Percentiles rank a stretch among this genome's conserved stretches.
Conservation (phyloP, 2,113 vertebrate genomes). For the Protobothrops mucrosquamatus region DNA sequence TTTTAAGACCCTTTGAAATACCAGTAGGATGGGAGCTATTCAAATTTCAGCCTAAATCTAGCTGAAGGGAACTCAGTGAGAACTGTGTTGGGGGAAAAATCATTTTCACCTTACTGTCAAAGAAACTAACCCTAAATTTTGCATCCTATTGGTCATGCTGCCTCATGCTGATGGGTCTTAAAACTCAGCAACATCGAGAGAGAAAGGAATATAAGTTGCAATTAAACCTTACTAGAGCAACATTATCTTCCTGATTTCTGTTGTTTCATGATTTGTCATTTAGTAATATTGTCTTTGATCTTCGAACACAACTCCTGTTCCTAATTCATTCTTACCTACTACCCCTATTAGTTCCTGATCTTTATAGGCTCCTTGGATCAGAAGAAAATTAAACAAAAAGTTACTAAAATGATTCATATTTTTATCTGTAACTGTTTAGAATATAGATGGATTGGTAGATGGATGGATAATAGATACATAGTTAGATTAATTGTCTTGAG, state of each 20-base stretch:
- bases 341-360: not conserved
- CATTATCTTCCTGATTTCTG: not conserved
- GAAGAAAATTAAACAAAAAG: not conserved
- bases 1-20: not conserved
- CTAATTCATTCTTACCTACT: not conserved
- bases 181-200: not conserved
- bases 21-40: not conserved
- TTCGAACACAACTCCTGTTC: not conserved
- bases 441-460: not conserved
- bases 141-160: not conserved
- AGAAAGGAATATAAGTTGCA: not conserved
- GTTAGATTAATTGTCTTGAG: not conserved
- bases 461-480: not conserved
- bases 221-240: not conserved
- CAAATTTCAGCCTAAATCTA: not conserved
- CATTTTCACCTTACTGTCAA: not conserved
- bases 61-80: not conserved
- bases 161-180: not conserved
- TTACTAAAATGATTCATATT: not conserved
- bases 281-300: not conserved
- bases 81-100: not conserved
- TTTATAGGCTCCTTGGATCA: not conserved
- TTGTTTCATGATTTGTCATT: not conserved
- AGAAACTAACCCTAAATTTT: not conserved
- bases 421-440: not conserved